phyloP scores from a whole-genome alignment of 2,888 invertebrate genomes.

The Siphlonurus alternatus region DNA sequence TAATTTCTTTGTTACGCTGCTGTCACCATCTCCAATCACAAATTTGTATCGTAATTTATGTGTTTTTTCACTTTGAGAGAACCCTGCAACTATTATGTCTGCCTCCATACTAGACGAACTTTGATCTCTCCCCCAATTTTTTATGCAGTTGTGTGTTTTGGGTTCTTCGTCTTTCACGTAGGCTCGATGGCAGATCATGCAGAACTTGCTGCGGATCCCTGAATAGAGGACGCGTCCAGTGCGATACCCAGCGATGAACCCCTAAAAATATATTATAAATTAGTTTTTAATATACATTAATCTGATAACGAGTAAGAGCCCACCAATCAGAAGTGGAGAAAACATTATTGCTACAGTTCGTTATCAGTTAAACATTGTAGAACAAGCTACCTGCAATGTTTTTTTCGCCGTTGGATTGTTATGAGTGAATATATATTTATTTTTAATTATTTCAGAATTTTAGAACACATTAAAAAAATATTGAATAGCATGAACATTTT shows the following conservation, averaged over 20 bases:
- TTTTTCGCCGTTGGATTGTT: no score
- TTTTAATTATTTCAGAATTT: no score
- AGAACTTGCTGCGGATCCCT: not conserved
- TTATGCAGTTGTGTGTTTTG: not conserved
- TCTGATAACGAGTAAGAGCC: no score
- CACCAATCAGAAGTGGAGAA: no score
- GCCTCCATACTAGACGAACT: not conserved
- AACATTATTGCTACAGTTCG: no score
- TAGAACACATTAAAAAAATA: no score
- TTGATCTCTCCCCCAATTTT: not conserved
- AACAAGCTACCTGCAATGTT: no score
- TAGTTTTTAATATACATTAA: no score
- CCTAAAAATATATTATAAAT: no score
- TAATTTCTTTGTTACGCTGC: not conserved
- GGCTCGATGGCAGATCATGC: not conserved
- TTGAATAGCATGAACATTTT: no score
- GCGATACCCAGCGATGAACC: not conserved
- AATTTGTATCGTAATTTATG: not conserved
- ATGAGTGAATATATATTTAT: no score
- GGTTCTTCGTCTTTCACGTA: not conserved
- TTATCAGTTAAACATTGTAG: no score
- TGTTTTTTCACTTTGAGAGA: not conserved
- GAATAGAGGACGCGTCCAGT: not conserved
- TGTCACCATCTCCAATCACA: not conserved
- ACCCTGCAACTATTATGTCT: not conserved